Evolutionary conservation across 2,888 invertebrate genomes (phyloP), one percentile per base, ranked within the genome.

Genomic region (Acleris laterana): DNA sequence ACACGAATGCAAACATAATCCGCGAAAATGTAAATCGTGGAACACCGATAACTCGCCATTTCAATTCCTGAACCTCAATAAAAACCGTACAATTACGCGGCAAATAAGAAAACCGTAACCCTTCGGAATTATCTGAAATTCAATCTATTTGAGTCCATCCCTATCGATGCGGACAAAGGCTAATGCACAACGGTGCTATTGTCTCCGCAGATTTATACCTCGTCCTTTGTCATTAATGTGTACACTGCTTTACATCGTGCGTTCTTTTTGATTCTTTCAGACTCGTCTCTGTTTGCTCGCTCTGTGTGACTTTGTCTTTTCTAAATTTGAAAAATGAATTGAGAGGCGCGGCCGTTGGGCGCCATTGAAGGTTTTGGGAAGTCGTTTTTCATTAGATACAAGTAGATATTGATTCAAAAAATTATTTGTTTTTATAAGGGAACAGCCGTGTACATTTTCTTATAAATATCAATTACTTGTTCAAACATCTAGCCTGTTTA

Each of bases 81-180:
- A 66, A 66, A 66, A 66, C 65, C 65, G 51, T 66, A 66, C 60
- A 66, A 66, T 66, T 66, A 66, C 65, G 61, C 62, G 63, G 66
- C 71, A 73, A 89, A 88, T 85, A 88, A 87, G 88, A 89, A 88
- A 83, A 84, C 77, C 73, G 73, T 75, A 81, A 81, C 85, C 82
- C 82, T 83, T 82, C 80, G 80, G 85, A 84, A 88, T 89, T 90
- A 91, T 90, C 90, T 87, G 83, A 84, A 86, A 88, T 89, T 88
- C 89, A 88, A 90, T 89, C 89, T 90, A 88, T 89, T 89, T 87
- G 85, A 86, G 87, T 83, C 82, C 84, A 83, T 86, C 86, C 86
- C 87, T 84, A 87, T 89, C 89, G 87, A 86, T 83, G 84, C 80
- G 78, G 80, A 87, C 90, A 89, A 88, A 87, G 87, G 88, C 85